Evolutionary conservation across 2,888 invertebrate species (phyloP), one percentile per base, ranked within the genome.

Genomic region (Pachydiplax longipennis): DNA sequence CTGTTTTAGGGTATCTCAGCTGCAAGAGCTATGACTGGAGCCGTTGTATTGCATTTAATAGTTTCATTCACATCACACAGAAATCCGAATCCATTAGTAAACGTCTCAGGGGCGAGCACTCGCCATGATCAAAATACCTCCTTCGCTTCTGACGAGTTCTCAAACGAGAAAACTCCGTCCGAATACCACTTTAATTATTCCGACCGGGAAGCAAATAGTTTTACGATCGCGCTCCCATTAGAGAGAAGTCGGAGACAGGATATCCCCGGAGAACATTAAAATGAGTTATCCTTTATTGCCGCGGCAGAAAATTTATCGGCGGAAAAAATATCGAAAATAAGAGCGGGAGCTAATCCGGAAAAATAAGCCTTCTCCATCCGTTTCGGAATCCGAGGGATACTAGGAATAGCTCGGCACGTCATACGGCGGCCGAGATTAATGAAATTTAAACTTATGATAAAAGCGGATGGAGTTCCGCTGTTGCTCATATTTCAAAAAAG

Each of bases 381-480:
- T 87, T 87, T 87, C 61, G 37, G n/a, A 87, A 87, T 58, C 87
- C 87, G 61, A 87, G 87, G 61, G 37, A 61, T n/a, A 18, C 87
- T 87, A 87, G 87, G 61, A 87, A 87, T 87, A 87, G 87, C 65
- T 31, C 87, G 22, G 37, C 37, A 65, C 87, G 87, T 87, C 87
- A 87, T 87, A 87, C 83, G 87, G 31, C 18, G 37, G 37, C 58
- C 61, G 87, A 58, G 87, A 87, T 87, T 87, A 87, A 87, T 87
- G 87, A 61, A 87, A 87, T 87, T 65, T 87, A 87, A 87, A 87
- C 87, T 87, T 87, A 87, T 87, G 87, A 87, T 87, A 87, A 87
- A 87, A 87, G 87, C 87, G 87, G 87, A 61, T 31, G 87, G 18
- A 65, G 87, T n/a, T 87, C 87, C 87, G 61, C 87, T 87, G 87